Evolutionary conservation across 2,113 vertebrate species (phyloP), one percentile per base, ranked within the genome.

Genomic region (Dasyprocta punctata): DNA sequence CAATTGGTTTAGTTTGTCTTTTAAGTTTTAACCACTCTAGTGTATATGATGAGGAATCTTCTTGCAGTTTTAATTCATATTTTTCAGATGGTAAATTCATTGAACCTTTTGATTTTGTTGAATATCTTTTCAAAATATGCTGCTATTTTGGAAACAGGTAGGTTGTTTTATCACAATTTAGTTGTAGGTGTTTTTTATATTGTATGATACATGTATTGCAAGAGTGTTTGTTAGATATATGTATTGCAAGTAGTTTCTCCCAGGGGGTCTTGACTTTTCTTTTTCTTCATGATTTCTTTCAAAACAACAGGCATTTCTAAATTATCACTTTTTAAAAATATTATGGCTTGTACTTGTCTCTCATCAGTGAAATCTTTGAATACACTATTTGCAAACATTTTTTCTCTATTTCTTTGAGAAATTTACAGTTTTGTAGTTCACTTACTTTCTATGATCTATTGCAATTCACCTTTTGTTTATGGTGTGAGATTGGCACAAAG

Each of bases 231-330:
- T 94, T 30, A 71, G 33, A 69, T 44, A 11, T 22, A 7, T 16
- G 0, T 44, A 54, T 60, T 26, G 17, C 16, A 49, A 61, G 26
- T 24, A 33, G 52, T 77, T 77, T 67, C 87, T 54, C 58, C 41
- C 20, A 38, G 11, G 38, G 13, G 47, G 6, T 52, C 24, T 77
- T 80, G 26, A 1, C 22, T 77, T 90, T 80, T 78, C 26, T 20
- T 71, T 86, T 94, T 30, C 61, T 22, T 86, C 58, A 41, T 78
- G 11, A 78, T 82, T 88, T n/a, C 30, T 52, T 86, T 60, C 22
- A 71, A 85, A 87, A 33, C 22, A 58, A 13, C 26, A 86, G 78
- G 56, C 16, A 5, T 60, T 89, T 95, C 63, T 30, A 71, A 65
- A 24, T 49, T 38, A 47, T 22, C 26, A 20, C 17, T 60, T 56